phyloP scores from a whole-genome alignment of 2,888 invertebrate genomes.

The Neelides folsomi region DNA sequence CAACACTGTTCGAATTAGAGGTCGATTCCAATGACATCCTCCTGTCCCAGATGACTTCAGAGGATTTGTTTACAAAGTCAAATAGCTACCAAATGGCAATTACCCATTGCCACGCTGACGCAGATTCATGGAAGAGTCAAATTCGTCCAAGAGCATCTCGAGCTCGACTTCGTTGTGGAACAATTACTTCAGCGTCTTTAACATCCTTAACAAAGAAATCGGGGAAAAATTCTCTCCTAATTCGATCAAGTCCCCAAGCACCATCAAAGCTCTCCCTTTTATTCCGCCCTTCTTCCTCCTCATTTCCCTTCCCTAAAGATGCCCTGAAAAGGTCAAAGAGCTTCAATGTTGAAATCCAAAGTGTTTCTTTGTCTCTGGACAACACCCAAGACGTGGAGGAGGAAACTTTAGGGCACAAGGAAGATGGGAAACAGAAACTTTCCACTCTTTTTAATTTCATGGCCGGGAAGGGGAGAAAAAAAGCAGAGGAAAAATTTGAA shows the following conservation, averaged over 20 bases:
- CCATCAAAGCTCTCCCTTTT: conserved; percentile 30
- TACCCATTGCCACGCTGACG: conserved; percentile 47
- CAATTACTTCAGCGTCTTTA: conserved; percentile 7
- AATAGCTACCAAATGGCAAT: conserved; percentile 51
- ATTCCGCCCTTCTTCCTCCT: conserved; percentile 24
- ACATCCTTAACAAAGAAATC: too few relatives aligned
- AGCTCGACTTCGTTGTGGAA: conserved; percentile 10
- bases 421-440: conserved; percentile 24
- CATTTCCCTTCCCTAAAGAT: conserved; percentile 24
- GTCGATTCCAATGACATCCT: conserved; percentile 43
- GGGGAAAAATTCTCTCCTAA: not conserved
- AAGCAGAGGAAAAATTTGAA: conserved; percentile 9
- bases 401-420: not conserved
- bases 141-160: conserved; percentile 25
- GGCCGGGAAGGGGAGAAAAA: conserved; percentile 18
- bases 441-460: conserved; percentile 31
- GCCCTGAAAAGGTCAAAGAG: conserved; percentile 27
- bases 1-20: conserved; percentile 44
- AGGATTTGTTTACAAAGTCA: conserved; percentile 49
- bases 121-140: conserved; percentile 38
- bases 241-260: conserved; percentile 22
- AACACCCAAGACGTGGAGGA: conserved; percentile 26
- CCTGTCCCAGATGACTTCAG: conserved; percentile 48
- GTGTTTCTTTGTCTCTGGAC: conserved; percentile 26
- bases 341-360: conserved; percentile 31